Percentiles rank a stretch among this genome's conserved stretches.
Conservation (phyloP, 2,888 invertebrate species). For the Megalurothrips usitatus region DNA sequence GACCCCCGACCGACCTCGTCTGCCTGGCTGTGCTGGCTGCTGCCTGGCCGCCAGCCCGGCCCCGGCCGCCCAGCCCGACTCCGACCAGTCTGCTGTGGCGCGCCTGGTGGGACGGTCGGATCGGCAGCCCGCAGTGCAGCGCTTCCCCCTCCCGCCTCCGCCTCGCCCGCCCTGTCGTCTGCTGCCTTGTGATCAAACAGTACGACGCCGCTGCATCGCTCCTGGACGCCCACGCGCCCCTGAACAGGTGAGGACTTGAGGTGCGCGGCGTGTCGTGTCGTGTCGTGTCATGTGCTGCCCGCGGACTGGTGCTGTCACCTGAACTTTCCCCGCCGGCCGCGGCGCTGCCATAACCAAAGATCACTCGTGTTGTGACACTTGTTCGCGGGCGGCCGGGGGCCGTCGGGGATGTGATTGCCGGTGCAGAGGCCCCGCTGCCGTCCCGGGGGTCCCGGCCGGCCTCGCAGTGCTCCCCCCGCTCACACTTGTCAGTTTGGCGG, state of each 20-base stretch:
- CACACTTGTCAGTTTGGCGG: neutral
- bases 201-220: neutral
- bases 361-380: too few species aligned
- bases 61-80: neutral
- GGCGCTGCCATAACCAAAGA: too few species aligned
- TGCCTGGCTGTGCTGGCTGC: neutral
- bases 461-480: neutral
- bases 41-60: neutral
- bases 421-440: neutral
- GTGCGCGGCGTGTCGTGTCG: rapidly evolving
- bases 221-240: neutral
- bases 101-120: neutral
- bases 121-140: constrained; percentile 3
- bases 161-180: neutral
- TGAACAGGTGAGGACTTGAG: neutral
- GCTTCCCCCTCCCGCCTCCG: neutral
- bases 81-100: neutral
- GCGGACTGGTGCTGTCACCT: neutral
- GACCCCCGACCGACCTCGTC: neutral
- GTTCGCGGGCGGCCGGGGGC: neutral
- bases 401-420: neutral
- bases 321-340: too few species aligned
- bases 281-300: neutral
- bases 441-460: neutral
- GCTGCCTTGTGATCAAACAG: neutral